Conservation (phyloP, 2,113 vertebrate genomes). For the Willisornis vidua region DNA sequence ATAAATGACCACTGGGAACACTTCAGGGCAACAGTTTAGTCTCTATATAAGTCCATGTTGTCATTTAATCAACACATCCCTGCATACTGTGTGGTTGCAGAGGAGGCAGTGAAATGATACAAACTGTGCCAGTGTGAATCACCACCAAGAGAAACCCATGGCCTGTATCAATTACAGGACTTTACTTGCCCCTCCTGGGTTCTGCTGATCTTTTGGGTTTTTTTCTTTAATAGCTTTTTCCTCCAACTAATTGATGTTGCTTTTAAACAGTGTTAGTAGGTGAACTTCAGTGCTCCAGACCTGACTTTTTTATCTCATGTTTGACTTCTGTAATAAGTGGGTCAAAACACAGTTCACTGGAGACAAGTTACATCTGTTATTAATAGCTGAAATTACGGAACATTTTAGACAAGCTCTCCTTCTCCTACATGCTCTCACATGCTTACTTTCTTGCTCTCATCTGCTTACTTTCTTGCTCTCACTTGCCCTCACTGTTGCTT, state of each 20-base stretch:
- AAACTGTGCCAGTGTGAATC: background rate
- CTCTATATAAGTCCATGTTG: background rate
- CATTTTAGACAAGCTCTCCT: background rate
- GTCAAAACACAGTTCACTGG: background rate
- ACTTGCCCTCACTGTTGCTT: background rate
- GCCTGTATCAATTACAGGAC: background rate
- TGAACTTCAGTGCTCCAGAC: background rate
- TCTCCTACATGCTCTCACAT: background rate
- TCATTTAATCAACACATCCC: background rate
- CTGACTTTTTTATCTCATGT: background rate
- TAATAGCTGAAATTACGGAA: background rate
- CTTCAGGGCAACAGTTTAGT: background rate
- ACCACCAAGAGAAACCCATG: background rate
- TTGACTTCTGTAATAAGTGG: background rate
- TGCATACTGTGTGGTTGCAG: background rate
- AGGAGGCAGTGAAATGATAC: background rate
- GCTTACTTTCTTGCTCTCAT: background rate
- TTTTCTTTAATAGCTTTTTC: background rate
- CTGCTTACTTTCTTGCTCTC: background rate
- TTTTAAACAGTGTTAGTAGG: background rate
- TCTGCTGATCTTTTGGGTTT: background rate
- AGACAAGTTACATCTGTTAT: background rate
- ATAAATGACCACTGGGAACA: background rate
- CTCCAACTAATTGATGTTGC: background rate
- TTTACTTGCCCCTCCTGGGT: background rate